Evolutionary conservation across 1,140 invertebrate species (phyloP), one percentile per base, ranked within the genome.

Genomic region (Coptotermes formosanus): DNA sequence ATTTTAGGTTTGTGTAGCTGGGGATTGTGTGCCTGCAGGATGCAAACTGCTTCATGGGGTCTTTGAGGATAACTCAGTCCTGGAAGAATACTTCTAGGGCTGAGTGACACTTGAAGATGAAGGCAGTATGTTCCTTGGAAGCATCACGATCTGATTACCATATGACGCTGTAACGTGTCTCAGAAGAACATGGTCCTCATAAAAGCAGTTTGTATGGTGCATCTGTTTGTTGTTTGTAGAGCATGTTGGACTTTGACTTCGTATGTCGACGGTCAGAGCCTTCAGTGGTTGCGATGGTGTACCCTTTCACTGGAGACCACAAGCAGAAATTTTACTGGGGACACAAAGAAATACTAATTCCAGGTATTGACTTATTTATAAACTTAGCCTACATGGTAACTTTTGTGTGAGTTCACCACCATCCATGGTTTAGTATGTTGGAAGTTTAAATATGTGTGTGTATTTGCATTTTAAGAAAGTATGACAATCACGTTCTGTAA

Each of bases 281-380:
- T 8, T 96, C 95, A 6, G 96, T 99, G 2, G 98, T 97, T 9
- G 98, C 98, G 48, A 97, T 99, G 89, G 97, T 99, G 23, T 99
- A 99, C 92, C 99, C 99, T 8, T 99, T 98, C 90, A 99, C 98
- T 9, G 99, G 98, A 1, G 98, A 99, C 92, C 98, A 99, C 90
- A 99, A 99, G 89, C 98, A 99, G 91, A 99, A 99, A 91, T 99
- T 98, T 92, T 99, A 99, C 90, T 99, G 98, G 96, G 99, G 99
- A 1, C 98, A 99, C 91, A 99, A 99, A 90, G 99, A 99, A 91
- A 96, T 99, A 82, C 94, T 99, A 14, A 96, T 99, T 90, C 96
- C 96, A 32, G 93, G 93, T 93, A 88, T 25, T 48, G 23, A 12
- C 19, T 45, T 19, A 55, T 45, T 44, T 48, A 12, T 55, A 21